A percentile compares a stretch with the other conserved stretches of the same genome.
Conservation (phyloP, 2,888 invertebrate species). For the Diaprepes abbreviatus region DNA sequence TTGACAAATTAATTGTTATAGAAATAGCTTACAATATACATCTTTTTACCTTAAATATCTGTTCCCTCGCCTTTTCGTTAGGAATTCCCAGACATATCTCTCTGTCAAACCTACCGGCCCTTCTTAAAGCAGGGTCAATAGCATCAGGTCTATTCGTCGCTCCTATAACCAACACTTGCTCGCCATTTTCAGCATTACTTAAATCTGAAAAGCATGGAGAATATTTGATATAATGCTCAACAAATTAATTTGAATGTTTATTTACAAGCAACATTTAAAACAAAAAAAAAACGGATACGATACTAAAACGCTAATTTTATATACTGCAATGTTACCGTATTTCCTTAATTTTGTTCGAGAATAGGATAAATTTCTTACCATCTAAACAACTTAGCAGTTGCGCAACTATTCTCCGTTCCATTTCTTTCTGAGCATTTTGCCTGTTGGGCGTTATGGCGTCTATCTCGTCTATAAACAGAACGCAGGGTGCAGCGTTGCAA, state of each 20-base stretch:
- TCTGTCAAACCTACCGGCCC: slow-evolving; percentile 93
- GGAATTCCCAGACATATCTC: slow-evolving; percentile 97
- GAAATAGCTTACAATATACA: no score
- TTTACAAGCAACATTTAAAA: no score
- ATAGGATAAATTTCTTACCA: slow-evolving; percentile 70
- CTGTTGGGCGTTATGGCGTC: slow-evolving; percentile 95
- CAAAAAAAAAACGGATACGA: no score
- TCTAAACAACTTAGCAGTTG: slow-evolving; percentile 93
- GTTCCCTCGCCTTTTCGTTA: slow-evolving; percentile 82
- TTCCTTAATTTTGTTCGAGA: no score
- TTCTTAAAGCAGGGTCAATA: slow-evolving; percentile 91
- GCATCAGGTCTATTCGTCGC: slow-evolving; percentile 95
- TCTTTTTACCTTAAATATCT: slow-evolving; percentile 79
- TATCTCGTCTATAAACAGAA: slow-evolving; percentile 96
- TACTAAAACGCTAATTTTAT: no score
- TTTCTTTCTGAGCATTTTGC: slow-evolving; percentile 91
- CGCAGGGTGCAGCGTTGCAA: slow-evolving; percentile 79
- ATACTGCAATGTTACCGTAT: no score
- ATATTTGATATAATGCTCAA: no score
- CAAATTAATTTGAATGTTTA: no score
- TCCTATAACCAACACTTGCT: slow-evolving; percentile 88
- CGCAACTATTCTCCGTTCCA: slow-evolving; percentile 96
- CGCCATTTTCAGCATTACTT: slow-evolving; percentile 69
- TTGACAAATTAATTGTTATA: no score
- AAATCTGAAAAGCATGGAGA: slow-evolving; percentile 65